These are phyloP conservation scores for Parasteatoda tepidariorum DNA, from an alignment of 1,140 invertebrate species.

Conservation along the genomic window DNA sequence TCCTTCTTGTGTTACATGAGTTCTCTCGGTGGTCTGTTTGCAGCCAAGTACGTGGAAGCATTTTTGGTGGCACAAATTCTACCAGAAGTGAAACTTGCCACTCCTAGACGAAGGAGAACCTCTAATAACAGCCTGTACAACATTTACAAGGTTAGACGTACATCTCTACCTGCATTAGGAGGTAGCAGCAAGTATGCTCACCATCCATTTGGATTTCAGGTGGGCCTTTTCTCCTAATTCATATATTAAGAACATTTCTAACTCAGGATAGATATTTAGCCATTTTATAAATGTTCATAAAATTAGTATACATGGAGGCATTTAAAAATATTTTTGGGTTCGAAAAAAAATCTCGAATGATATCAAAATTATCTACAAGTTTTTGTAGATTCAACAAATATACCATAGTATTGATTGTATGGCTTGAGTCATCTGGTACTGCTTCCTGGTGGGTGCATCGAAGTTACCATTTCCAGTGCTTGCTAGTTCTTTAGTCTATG, in stretches of 20 bases:
- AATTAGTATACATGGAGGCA: too few relatives aligned
- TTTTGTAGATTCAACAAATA: too few relatives aligned
- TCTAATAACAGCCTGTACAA: conserved; percentile 40
- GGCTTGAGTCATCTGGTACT: too few relatives aligned
- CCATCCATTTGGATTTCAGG: conserved; percentile 39
- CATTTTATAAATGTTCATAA: too few relatives aligned
- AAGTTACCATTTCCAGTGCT: too few relatives aligned
- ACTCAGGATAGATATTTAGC: too few relatives aligned
- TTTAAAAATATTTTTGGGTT: too few relatives aligned
- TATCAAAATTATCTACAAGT: too few relatives aligned
- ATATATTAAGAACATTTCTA: neutral
- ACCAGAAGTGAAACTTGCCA: conserved; percentile 25
- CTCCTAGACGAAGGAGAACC: conserved; percentile 25
- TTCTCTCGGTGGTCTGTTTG: neutral
- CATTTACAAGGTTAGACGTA: conserved; percentile 39
- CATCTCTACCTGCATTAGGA: conserved; percentile 33
- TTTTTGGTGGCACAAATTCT: conserved; percentile 8
- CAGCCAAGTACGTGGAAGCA: conserved; percentile 37
- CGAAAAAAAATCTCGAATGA: too few relatives aligned
- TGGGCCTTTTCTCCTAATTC: neutral
- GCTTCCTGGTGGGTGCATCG: too few relatives aligned
- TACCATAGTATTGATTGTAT: too few relatives aligned
- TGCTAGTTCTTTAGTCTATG: too few relatives aligned
- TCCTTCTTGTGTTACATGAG: neutral
- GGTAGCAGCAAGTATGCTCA: conserved; percentile 32